A percentile compares a stretch with the other conserved stretches of the same genome.
Evolutionary conservation across 2,888 invertebrate genomes (phyloP).

Genomic region (Chalcosyrphus nemorum): DNA sequence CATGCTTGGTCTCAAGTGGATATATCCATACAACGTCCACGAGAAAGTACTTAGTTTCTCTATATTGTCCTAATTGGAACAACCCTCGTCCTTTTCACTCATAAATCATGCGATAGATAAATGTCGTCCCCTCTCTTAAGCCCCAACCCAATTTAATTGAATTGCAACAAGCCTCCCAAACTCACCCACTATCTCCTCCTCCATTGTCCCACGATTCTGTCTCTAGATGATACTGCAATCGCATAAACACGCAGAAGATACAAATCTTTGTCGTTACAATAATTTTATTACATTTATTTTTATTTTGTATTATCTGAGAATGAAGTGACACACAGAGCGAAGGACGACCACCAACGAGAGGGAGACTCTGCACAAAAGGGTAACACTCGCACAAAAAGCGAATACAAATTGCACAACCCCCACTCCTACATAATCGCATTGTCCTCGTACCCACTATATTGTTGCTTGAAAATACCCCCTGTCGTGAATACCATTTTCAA

Average conservation of each 20-base stretch:
- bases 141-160: too few species aligned
- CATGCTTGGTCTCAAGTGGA: too few species aligned
- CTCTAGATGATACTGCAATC: constrained; percentile 5
- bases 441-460: neutral
- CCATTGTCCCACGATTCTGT: too few species aligned
- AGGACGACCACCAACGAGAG: too few species aligned
- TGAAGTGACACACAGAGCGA: neutral
- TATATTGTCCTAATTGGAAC: too few species aligned
- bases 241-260: constrained; percentile 12
- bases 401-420: constrained; percentile 29
- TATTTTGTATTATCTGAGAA: constrained; percentile 17
- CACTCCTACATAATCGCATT: neutral
- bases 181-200: too few species aligned
- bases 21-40: too few species aligned
- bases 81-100: too few species aligned
- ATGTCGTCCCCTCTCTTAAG: too few species aligned
- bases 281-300: constrained; percentile 33
- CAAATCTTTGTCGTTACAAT: constrained; percentile 43
- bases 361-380: neutral
- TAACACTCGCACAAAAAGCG: constrained; percentile 10
- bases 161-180: too few species aligned
- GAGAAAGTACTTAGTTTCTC: too few species aligned
- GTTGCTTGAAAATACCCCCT: neutral
- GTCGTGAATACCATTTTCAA: constrained; percentile 1
- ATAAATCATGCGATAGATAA: too few species aligned